These are phyloP conservation scores for Cenopis cana DNA, from an alignment of 2,888 invertebrate species.

Conservation along the genomic window DNA sequence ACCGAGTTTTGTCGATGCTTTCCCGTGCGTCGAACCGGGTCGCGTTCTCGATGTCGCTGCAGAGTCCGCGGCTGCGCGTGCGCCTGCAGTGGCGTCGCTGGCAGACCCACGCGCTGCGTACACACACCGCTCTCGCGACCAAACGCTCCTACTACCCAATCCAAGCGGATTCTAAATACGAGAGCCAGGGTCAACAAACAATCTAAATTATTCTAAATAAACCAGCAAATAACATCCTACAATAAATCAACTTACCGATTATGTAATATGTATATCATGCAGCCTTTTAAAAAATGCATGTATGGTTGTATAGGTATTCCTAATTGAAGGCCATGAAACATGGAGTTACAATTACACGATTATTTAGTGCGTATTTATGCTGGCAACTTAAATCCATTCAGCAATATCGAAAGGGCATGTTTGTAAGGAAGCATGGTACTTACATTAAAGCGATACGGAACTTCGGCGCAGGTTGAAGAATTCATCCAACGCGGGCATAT, in stretches of 20 bases:
- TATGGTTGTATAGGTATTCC: background rate
- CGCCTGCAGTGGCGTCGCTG: slow-evolving; percentile 31
- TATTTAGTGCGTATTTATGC: slow-evolving; percentile 35
- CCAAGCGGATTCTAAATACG: slow-evolving; percentile 45
- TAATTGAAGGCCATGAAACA: slow-evolving; percentile 28
- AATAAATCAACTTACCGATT: slow-evolving; percentile 23
- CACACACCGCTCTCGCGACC: slow-evolving; percentile 51
- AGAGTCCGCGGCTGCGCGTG: slow-evolving; percentile 44
- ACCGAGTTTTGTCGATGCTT: slow-evolving; percentile 85
- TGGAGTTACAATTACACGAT: slow-evolving; percentile 26
- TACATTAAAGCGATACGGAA: slow-evolving; percentile 35
- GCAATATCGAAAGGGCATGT: slow-evolving; percentile 30
- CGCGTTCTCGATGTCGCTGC: slow-evolving; percentile 80
- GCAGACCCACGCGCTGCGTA: slow-evolving; percentile 48
- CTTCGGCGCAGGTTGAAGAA: slow-evolving; percentile 20
- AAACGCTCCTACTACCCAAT: background rate
- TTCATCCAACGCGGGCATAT: slow-evolving; percentile 18
- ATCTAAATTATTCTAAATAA: slow-evolving; percentile 64
- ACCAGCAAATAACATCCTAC: slow-evolving; percentile 39
- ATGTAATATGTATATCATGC: too few relatives aligned
- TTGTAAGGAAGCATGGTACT: slow-evolving; percentile 14
- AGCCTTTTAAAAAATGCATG: slow-evolving; percentile 15
- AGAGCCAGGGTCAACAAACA: slow-evolving; percentile 70
- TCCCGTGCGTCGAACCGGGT: slow-evolving; percentile 83
- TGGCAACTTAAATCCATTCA: slow-evolving; percentile 22